Evolutionary conservation across 2,797 vertebrate species (phyloP).

Genomic region (Chiloscyllium punctatum): DNA sequence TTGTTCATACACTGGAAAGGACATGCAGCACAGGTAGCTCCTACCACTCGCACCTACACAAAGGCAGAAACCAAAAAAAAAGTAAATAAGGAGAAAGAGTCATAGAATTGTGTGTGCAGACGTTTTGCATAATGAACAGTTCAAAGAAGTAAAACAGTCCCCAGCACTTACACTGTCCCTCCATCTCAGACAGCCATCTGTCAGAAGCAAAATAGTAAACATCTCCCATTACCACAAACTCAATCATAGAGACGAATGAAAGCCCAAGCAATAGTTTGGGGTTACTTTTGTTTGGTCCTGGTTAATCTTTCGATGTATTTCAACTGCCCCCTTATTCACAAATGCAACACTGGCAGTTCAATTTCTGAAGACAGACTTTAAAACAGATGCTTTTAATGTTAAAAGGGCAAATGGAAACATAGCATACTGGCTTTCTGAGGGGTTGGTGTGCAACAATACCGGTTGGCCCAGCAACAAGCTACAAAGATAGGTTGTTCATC

Average conservation of each 20-base stretch:
- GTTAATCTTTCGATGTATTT: neutral
- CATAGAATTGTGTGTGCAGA: neutral
- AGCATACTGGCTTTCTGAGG: neutral
- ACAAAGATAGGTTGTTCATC: neutral
- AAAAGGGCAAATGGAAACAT: neutral
- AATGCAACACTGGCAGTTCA: no score
- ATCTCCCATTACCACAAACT: neutral
- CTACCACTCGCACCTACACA: slow-evolving; percentile 60
- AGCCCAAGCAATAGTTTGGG: neutral
- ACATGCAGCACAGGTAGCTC: slow-evolving; percentile 66
- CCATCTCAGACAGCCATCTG: neutral
- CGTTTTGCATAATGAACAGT: neutral
- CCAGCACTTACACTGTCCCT: neutral
- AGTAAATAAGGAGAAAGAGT: neutral
- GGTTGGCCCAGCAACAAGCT: neutral
- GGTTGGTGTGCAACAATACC: neutral
- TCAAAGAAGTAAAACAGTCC: neutral
- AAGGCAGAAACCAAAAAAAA: slow-evolving; percentile 32
- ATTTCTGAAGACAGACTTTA: no score
- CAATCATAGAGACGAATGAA: neutral
- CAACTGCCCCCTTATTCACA: no score
- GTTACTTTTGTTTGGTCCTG: neutral
- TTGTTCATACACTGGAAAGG: slow-evolving; percentile 58
- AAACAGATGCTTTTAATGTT: neutral
- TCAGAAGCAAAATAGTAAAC: neutral